Percentiles rank a stretch among this genome's conserved stretches.
phyloP scores from a whole-genome alignment of 2,888 invertebrate species.

The Dusona sp. region DNA sequence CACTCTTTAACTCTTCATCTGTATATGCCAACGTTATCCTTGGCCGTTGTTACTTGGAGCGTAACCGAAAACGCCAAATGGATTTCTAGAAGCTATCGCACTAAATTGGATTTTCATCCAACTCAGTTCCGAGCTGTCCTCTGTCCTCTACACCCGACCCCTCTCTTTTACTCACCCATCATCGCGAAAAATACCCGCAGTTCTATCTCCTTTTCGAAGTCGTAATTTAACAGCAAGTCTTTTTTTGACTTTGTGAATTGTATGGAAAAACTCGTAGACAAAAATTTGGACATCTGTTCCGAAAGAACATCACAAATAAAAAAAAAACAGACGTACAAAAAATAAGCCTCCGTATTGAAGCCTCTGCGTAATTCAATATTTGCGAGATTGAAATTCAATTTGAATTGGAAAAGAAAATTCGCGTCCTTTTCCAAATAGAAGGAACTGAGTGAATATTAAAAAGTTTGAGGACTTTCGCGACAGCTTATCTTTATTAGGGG shows the following conservation, averaged over 20 bases:
- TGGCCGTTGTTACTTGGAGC: constrained; percentile 13
- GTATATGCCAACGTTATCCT: background rate
- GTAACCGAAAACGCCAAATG: constrained; percentile 9
- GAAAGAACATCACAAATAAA: background rate
- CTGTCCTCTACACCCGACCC: background rate
- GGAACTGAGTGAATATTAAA: too few species aligned
- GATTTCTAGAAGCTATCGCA: constrained; percentile 60
- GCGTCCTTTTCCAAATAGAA: background rate
- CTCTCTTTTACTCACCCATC: background rate
- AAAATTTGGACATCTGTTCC: background rate
- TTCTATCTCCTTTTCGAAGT: background rate
- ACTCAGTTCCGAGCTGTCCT: constrained; percentile 59
- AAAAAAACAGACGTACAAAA: background rate
- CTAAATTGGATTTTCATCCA: constrained; percentile 71
- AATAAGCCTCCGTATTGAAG: too few species aligned
- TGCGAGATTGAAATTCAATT: constrained; percentile 33
- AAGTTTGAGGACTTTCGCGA: too few species aligned
- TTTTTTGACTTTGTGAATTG: background rate
- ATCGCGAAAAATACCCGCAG: constrained; percentile 9
- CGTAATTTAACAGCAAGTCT: background rate
- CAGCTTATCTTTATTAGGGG: too few species aligned
- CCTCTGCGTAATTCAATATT: constrained; percentile 8
- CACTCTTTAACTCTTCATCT: constrained; percentile 3
- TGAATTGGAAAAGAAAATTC: constrained; percentile 12
- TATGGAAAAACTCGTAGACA: background rate